Percentiles rank a stretch among this genome's conserved stretches.
Evolutionary conservation across 1,140 invertebrate species (phyloP).

Genomic region (Solenopsis invicta): DNA sequence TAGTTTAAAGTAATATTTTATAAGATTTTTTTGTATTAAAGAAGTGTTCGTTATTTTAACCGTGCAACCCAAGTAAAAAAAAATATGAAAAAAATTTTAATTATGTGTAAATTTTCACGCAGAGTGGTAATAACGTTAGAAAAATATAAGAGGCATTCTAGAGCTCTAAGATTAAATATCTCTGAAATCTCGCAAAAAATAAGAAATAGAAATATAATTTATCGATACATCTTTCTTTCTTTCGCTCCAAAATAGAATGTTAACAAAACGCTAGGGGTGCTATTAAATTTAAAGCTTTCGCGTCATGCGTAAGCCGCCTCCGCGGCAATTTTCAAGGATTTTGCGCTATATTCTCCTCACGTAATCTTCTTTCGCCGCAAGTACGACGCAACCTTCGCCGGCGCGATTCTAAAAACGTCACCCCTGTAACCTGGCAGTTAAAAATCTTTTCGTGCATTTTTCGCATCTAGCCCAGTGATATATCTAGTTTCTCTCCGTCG

Average conservation of each 20-base stretch:
- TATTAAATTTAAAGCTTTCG: conserved; percentile 54
- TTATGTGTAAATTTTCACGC: too few relatives aligned
- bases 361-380: conserved; percentile 57
- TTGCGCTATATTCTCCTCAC: conserved; percentile 51
- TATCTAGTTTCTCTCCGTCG: conserved; percentile 38
- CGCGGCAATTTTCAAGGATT: conserved; percentile 63
- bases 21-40: too few relatives aligned
- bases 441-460: conserved; percentile 53
- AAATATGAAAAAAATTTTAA: too few relatives aligned
- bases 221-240: neutral
- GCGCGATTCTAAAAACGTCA: conserved; percentile 51
- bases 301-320: conserved; percentile 48
- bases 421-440: conserved; percentile 47
- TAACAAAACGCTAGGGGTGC: neutral
- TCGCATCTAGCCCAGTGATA: conserved; percentile 32
- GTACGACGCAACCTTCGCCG: conserved; percentile 9
- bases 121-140: too few relatives aligned
- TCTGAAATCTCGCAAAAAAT: neutral
- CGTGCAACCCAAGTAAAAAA: too few relatives aligned
- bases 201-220: neutral
- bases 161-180: neutral
- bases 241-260: conserved; percentile 14
- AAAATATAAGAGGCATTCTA: too few relatives aligned
- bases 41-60: too few relatives aligned
- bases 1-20: too few relatives aligned